Conservation (phyloP, 2,797 vertebrate species). For the Halcyon badia region DNA sequence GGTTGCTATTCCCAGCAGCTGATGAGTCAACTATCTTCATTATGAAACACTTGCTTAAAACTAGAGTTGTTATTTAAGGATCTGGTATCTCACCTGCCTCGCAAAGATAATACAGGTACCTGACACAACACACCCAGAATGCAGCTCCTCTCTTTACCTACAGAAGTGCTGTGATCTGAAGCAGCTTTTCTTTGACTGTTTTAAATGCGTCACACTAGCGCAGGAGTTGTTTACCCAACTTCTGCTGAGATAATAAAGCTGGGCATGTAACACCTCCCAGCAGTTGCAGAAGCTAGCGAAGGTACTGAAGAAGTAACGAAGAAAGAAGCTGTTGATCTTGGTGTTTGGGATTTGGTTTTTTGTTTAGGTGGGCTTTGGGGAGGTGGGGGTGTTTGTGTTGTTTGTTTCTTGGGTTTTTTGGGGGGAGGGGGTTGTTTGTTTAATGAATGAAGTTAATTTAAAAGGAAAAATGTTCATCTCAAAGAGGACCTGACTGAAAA, state of each 20-base stretch:
- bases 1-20: conserved; percentile 32
- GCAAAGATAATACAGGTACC: conserved; percentile 9
- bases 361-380: no score
- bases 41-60: conserved; percentile 42
- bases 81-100: conserved; percentile 8
- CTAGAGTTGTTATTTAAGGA: conserved; percentile 24
- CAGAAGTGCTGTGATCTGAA: neutral
- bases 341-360: no score
- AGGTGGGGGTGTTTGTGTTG: no score
- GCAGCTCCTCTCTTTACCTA: neutral
- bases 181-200: neutral
- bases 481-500: neutral
- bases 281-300: neutral
- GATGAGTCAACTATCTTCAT: conserved; percentile 40
- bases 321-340: neutral
- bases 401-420: no score
- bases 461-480: neutral
- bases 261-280: neutral
- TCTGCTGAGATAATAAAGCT: neutral
- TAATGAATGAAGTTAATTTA: neutral
- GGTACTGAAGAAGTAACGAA: rapidly evolving
- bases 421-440: neutral
- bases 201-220: neutral
- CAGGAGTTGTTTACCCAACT: neutral
- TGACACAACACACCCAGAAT: neutral